Conservation (phyloP, 2,888 invertebrate genomes). For the Eupithecia subfuscata region DNA sequence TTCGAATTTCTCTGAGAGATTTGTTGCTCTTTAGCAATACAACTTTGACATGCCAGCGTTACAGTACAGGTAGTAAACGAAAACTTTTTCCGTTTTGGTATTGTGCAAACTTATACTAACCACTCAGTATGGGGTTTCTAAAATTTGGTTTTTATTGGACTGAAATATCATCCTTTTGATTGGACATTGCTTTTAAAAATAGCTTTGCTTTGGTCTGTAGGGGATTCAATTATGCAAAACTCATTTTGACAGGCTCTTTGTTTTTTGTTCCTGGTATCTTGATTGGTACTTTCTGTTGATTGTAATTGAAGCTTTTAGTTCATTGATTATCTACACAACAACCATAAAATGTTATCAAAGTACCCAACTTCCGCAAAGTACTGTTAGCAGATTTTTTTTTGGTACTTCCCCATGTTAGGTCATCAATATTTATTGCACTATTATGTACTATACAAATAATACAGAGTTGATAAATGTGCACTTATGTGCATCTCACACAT, state of each 20-base stretch:
- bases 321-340: too few relatives aligned
- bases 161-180: conserved; percentile 14
- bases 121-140: conserved; percentile 20
- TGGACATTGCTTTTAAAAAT: conserved; percentile 17
- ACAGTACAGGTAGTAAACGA: neutral
- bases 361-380: too few relatives aligned
- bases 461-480: too few relatives aligned
- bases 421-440: too few relatives aligned
- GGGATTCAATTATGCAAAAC: conserved; percentile 8
- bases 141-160: conserved; percentile 16
- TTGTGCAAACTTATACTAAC: neutral
- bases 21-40: too few relatives aligned
- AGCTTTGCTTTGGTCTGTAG: conserved; percentile 1
- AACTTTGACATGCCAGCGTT: neutral
- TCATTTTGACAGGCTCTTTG: conserved; percentile 7
- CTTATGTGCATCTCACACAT: too few relatives aligned
- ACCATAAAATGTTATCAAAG: too few relatives aligned
- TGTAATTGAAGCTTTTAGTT: neutral
- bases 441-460: too few relatives aligned
- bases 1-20: too few relatives aligned
- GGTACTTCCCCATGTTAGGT: too few relatives aligned
- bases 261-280: neutral
- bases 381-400: too few relatives aligned
- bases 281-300: neutral
- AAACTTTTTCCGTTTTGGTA: neutral